Conservation (phyloP, 2,888 invertebrate genomes). For the Athetis lepigone region DNA sequence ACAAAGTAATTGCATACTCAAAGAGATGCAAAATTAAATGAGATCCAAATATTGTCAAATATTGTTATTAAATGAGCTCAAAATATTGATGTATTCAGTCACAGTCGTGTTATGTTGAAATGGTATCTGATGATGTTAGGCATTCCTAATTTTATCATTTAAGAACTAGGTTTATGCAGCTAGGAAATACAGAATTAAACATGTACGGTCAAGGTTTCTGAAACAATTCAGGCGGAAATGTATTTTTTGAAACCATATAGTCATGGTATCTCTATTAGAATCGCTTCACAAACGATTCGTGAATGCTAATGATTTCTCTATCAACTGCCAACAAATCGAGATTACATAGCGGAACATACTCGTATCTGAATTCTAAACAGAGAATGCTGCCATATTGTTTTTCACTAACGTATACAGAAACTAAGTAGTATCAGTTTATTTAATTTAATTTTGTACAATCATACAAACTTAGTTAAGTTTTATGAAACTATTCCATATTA, state of each 20-base stretch:
- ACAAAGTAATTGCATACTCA: not conserved
- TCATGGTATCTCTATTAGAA: slow-evolving; percentile 1
- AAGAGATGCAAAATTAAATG: not conserved
- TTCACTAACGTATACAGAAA: not conserved
- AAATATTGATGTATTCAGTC: too few relatives aligned
- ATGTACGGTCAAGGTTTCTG: slow-evolving; percentile 15
- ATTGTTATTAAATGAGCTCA: too few relatives aligned
- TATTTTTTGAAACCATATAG: not conserved
- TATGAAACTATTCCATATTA: not conserved
- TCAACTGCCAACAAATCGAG: slow-evolving; percentile 22
- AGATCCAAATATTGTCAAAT: too few relatives aligned
- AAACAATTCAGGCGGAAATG: slow-evolving; percentile 5
- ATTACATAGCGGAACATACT: slow-evolving; percentile 24
- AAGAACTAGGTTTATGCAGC: not conserved
- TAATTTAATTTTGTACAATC: not conserved
- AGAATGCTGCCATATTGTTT: not conserved
- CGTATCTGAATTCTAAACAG: slow-evolving; percentile 28
- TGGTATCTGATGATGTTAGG: too few relatives aligned
- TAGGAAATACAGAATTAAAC: not conserved
- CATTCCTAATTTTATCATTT: too few relatives aligned
- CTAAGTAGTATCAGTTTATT: not conserved
- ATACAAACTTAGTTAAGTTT: not conserved
- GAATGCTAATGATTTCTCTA: slow-evolving; percentile 10
- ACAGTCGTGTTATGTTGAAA: too few relatives aligned
- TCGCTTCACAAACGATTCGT: slow-evolving; percentile 9